Evolutionary conservation across 2,797 vertebrate species (phyloP).

Genomic region (Chaunax sp.): DNA sequence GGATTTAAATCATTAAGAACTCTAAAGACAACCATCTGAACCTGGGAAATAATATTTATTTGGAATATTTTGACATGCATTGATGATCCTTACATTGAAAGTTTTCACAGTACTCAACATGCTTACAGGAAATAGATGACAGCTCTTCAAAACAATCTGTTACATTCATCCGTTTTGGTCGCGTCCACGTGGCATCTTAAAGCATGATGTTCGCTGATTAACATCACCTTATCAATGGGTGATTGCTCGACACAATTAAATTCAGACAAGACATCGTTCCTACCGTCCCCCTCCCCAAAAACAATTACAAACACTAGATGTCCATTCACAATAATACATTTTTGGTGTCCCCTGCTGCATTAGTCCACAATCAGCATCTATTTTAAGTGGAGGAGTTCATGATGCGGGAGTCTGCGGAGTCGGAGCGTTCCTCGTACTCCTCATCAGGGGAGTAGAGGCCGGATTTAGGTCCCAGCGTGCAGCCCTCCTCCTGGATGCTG

Average conservation of each 20-base stretch:
- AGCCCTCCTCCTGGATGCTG: conserved; percentile 88
- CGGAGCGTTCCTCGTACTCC: conserved; percentile 95
- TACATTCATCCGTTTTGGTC: conserved; percentile 62
- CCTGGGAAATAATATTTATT: conserved; percentile 87
- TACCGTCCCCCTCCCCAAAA: neutral
- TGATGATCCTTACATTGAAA: conserved; percentile 88
- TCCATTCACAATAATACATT: conserved; percentile 41
- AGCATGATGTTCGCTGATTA: conserved; percentile 23
- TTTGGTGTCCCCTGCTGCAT: conserved; percentile 43
- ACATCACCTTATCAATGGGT: conserved; percentile 24
- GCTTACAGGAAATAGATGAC: conserved; percentile 77
- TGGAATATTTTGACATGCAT: conserved; percentile 93
- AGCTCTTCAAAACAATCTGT: conserved; percentile 80
- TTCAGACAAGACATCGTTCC: conserved; percentile 15
- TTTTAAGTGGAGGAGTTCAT: conserved; percentile 89
- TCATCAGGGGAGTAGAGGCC: conserved; percentile 92
- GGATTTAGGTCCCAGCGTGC: conserved; percentile 89
- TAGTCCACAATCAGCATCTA: conserved; percentile 37
- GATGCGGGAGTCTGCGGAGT: conserved; percentile 95
- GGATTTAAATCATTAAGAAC: neutral
- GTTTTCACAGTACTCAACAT: conserved; percentile 92
- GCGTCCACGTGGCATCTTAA: conserved; percentile 36
- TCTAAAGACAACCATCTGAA: conserved; percentile 47
- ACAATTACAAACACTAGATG: neutral
- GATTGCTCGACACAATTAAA: conserved; percentile 40